Base-by-base conservation (phyloP, 2,888 invertebrate genomes). In the Diaphora mendica region DNA sequence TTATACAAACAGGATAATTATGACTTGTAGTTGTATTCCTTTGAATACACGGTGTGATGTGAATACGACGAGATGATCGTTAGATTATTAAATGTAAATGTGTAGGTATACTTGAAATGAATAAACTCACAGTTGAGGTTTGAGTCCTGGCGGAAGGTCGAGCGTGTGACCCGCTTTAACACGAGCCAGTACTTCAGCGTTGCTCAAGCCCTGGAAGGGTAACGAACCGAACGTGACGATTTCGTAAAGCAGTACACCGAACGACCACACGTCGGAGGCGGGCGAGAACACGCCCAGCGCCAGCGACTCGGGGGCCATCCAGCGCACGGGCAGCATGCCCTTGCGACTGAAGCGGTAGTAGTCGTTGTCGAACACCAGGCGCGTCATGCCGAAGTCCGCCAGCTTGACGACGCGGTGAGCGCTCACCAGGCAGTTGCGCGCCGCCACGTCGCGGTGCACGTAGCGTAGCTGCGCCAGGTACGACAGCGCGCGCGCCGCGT, bases 241-340 rank as follows among this genome's bases (percentile, higher is more conserved):
- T 93, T 98, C 98, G 89, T 97, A 99, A 3, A 99, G 95, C 35
- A 99, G 95, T 64, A 99, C 98, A 9, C 98, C 99, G 89, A 97
- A 98, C 55, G 98, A 97, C 99, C 99, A 99, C 26, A 99, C 97
- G 92, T 99, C 99, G 0, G 98, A 98, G 59, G 97, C 97, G 33
- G 98, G 97, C 1, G 98, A 98, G 91, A 98, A 99, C 72, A 98
- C 96, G 20, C 99, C 99, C 39, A 97, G 95, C 5, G 96, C 97
- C 26, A 99, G 94, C 82, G 98, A 97, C 93, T 99, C 99, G 0
- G 99, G 99, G 1, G 99, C 97, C 99, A 99, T 99, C 99, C 99
- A 99, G 77, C 98, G 96, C 15, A 99, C 98, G 0, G 98, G 98
- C 81, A 98, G 93, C 97, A 98, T 97, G 89, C 98, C 98, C 94